Evolutionary conservation across 2,797 vertebrate species (phyloP).

Genomic region (Ctenosaura bakeri): DNA sequence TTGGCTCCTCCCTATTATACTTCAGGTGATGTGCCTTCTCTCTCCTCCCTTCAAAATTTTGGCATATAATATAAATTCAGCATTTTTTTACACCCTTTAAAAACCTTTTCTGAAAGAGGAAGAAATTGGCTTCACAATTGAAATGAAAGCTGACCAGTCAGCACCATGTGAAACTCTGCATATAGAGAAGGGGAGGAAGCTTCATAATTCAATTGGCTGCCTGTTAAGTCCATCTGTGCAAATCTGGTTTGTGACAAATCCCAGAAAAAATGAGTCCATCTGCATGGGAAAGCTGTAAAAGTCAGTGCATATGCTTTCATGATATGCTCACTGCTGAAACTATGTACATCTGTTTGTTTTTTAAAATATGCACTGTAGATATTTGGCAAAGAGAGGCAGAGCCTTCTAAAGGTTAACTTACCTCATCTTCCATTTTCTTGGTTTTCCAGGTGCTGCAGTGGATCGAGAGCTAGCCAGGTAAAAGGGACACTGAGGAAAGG

Average conservation of each 20-base stretch:
- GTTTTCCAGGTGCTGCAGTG: slow-evolving; percentile 33
- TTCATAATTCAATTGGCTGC: neutral
- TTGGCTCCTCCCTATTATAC: neutral
- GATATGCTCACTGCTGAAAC: neutral
- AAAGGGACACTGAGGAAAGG: neutral
- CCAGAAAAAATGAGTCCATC: neutral
- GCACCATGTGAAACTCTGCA: neutral
- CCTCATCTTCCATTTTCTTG: neutral
- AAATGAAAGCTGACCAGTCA: neutral
- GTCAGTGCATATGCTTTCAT: neutral
- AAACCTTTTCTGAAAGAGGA: neutral
- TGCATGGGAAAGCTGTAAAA: neutral
- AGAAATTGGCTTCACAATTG: neutral
- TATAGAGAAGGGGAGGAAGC: neutral
- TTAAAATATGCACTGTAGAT: neutral
- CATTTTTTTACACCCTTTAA: neutral
- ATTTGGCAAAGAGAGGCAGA: neutral
- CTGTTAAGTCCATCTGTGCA: neutral
- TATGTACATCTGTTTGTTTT: neutral
- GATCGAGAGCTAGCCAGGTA: slow-evolving; percentile 49
- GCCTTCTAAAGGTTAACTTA: neutral
- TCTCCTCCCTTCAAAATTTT: neutral
- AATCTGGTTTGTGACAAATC: neutral
- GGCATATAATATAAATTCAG: neutral
- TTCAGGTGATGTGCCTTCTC: neutral